Conservation (phyloP, 2,113 vertebrate species). For the Periophthalmodon schlosseri region DNA sequence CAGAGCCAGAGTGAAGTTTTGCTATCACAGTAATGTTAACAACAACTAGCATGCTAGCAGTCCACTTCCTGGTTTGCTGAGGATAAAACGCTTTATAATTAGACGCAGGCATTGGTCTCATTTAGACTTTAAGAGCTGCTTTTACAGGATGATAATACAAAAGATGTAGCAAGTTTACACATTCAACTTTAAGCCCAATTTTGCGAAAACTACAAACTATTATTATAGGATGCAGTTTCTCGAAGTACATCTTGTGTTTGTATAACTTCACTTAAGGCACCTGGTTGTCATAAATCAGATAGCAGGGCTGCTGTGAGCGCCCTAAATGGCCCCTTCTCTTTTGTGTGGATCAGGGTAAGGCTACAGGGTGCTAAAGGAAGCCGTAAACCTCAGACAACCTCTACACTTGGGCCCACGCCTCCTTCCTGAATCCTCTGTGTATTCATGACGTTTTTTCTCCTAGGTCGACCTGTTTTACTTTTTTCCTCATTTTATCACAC, state of each 20-base stretch:
- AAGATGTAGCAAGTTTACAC: too few species aligned
- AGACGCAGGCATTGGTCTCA: too few species aligned
- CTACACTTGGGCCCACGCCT: slow-evolving; percentile 25
- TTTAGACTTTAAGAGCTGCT: too few species aligned
- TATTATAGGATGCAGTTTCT: background rate
- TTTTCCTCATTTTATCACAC: background rate
- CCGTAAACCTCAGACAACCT: slow-evolving; percentile 55
- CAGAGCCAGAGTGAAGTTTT: too few species aligned
- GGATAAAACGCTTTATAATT: too few species aligned
- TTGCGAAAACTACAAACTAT: background rate
- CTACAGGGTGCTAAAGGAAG: slow-evolving; percentile 35
- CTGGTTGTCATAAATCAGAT: slow-evolving; percentile 13
- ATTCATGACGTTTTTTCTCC: slow-evolving; percentile 10
- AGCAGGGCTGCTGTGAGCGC: slow-evolving; percentile 1
- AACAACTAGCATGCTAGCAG: too few species aligned
- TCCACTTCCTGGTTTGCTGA: too few species aligned
- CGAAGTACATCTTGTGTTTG: background rate
- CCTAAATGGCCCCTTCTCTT: slow-evolving; percentile 18
- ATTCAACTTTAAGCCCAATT: background rate
- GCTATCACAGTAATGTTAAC: too few species aligned
- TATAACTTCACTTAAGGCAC: background rate
- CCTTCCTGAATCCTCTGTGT: slow-evolving; percentile 15
- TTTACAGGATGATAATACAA: too few species aligned
- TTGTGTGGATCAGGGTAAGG: slow-evolving; percentile 1
- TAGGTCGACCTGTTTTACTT: background rate